These are phyloP conservation scores for Gibbula magus DNA, from an alignment of 2,888 invertebrate species.

Conservation along the genomic window DNA sequence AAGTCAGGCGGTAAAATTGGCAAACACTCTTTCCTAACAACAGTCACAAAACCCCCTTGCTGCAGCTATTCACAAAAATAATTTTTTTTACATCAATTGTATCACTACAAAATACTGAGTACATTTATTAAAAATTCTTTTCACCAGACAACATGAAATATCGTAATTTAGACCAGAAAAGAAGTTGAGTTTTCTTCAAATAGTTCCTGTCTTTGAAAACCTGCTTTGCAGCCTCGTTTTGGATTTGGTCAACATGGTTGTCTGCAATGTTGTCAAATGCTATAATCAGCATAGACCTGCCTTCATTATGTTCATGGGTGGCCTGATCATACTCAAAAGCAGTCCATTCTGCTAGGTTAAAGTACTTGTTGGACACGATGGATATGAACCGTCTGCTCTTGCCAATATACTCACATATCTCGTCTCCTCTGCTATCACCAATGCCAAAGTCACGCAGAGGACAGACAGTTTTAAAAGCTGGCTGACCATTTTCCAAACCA, in stretches of 20 bases:
- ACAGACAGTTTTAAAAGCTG: not conserved
- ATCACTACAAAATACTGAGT: too few species aligned
- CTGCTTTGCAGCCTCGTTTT: not conserved
- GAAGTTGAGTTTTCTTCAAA: not conserved
- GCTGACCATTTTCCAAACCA: not conserved
- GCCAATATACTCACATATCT: not conserved
- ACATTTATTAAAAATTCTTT: too few species aligned
- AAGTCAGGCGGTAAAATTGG: too few species aligned
- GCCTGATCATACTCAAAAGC: slow-evolving; percentile 1
- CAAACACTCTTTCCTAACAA: too few species aligned
- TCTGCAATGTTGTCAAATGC: not conserved
- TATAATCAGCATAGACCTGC: not conserved
- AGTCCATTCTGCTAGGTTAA: not conserved
- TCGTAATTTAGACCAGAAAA: not conserved
- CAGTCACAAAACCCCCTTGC: too few species aligned
- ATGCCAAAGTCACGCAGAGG: not conserved
- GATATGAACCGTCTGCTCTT: not conserved
- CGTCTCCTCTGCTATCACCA: not conserved
- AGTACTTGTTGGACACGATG: not conserved
- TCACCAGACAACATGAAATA: too few species aligned
- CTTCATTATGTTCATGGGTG: not conserved
- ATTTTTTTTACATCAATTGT: too few species aligned
- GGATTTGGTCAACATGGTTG: not conserved
- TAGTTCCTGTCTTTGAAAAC: not conserved
- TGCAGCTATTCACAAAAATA: too few species aligned